Evolutionary conservation across 2,113 vertebrate species (phyloP).

Genomic region (Egretta garzetta): DNA sequence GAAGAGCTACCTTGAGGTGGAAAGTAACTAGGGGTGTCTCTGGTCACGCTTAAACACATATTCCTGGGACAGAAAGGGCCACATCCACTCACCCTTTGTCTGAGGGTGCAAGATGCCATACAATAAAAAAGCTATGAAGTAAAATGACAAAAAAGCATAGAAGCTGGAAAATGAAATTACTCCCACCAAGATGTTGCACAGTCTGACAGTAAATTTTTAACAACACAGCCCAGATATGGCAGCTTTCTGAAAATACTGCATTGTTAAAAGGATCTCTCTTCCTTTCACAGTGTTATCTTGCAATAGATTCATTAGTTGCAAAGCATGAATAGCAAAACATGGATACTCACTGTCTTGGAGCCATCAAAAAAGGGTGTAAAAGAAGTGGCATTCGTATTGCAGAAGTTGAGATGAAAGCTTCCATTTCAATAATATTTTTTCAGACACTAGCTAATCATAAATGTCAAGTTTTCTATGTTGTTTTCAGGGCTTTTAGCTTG

Average conservation of each 20-base stretch:
- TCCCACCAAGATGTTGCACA: neutral
- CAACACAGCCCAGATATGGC: neutral
- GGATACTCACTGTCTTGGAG: neutral
- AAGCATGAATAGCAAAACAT: neutral
- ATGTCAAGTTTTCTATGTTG: neutral
- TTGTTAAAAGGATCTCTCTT: neutral
- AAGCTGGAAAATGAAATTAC: neutral
- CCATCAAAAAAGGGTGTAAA: neutral
- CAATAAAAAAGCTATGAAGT: neutral
- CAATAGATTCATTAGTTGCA: conserved; percentile 7
- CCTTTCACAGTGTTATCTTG: neutral
- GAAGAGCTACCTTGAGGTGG: neutral
- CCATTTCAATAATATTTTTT: neutral
- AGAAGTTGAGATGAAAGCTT: neutral
- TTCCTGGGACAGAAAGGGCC: neutral
- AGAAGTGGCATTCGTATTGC: neutral
- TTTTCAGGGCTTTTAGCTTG: neutral
- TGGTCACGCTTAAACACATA: neutral
- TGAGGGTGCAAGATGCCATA: neutral
- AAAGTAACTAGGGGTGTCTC: neutral
- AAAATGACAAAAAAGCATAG: neutral
- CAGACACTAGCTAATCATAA: neutral
- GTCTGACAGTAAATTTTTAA: neutral
- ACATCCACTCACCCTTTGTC: neutral
- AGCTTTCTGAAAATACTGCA: conserved; percentile 1